Base-by-base conservation (phyloP, 1,140 invertebrate species). In the Plodia interpunctella region DNA sequence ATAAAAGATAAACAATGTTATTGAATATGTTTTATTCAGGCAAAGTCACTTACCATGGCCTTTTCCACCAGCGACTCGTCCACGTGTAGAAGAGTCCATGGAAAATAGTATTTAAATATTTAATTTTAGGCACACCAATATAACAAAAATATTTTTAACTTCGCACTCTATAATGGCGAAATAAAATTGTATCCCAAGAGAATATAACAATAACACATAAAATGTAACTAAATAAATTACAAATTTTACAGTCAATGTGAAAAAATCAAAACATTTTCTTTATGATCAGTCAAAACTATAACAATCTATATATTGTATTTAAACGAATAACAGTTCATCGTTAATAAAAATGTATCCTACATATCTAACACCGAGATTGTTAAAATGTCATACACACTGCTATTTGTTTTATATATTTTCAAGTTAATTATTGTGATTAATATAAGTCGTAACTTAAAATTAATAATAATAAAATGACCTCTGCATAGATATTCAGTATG, bases 1-100 rank as follows among this genome's bases (percentile, higher is more conserved):
- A 83, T 83, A 80, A 87, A 83, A 83, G 20, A 76, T 20, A 20
- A 20, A 65, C 58, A 59, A 61, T 65, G 63, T 70, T 72, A 62
- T 60, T 58, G 59, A 55, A 66, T 68, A 65, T 68, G 63, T 81
- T 87, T 85, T 87, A 83, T 83, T 87, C 71, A 62, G 61, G 72
- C 71, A 80, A 57, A 81, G 63, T 80, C 64, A 88, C 85, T 88
- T 83, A 84, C 85, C 85, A 88, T 83, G 85, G 83, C 76, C 80
- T 80, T 83, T 83, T 87, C 83, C 82, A 87, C 72, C 67, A 67
- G 68, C 73, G 72, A 72, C 80, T 86, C 77, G 74, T 66, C 70
- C 78, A 72, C 71, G 72, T 73, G 70, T 81, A 83, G 79, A 85
- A 80, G 73, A 85, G 78, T 83, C 86, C 84, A 88, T 87, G 83